Base-by-base conservation (phyloP, 1,140 invertebrate species). In the Drosophila tristis region DNA sequence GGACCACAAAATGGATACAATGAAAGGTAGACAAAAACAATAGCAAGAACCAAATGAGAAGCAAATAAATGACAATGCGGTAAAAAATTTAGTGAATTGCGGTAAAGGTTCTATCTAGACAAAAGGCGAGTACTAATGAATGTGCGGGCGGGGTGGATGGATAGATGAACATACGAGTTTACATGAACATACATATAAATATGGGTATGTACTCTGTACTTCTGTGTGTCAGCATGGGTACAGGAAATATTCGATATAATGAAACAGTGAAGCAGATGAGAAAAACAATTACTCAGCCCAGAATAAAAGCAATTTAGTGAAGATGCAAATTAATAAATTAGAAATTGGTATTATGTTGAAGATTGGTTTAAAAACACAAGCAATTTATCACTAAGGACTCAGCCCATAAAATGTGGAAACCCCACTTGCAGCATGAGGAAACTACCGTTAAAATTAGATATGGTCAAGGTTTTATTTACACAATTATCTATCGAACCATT, bases 61-160 rank as follows among this genome's bases (percentile, higher is more conserved):
- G 44, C 50, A 57, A 70, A 70, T 68, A 70, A 74, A 75, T 75
- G 62, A 60, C 62, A 75, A 75, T 75, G 73, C 62, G 62, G 72
- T 57, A 75, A 56, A 75, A 74, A 75, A 55, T 50, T 29, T 53
- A 60, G 64, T 70, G 51, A 43, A 57, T 70, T 70, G 51, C 70
- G 66, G 51, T 45, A 65, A 75, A 59, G 62, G 29, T 11, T 35
- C 31, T 2, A 58, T 60, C 51, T 50, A 51, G 64, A 75, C 48
- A 54, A 75, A 56, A 74, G 59, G 20, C 42, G 20, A 31, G 35
- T 47, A 26, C 48, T 57, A 58, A 74, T 66, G 61, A 65, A 58
- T 29, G 71, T 60, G 67, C 57, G 42, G 54, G 31, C 42, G 26
- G 43, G 57, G 43, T 13, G 20, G 20, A 20, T 20, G 26, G 16